A percentile compares a stretch with the other conserved stretches of the same genome.
These are phyloP conservation scores for Hydropsyche betteni DNA, from an alignment of 2,888 invertebrate genomes.

Conservation along the genomic window DNA sequence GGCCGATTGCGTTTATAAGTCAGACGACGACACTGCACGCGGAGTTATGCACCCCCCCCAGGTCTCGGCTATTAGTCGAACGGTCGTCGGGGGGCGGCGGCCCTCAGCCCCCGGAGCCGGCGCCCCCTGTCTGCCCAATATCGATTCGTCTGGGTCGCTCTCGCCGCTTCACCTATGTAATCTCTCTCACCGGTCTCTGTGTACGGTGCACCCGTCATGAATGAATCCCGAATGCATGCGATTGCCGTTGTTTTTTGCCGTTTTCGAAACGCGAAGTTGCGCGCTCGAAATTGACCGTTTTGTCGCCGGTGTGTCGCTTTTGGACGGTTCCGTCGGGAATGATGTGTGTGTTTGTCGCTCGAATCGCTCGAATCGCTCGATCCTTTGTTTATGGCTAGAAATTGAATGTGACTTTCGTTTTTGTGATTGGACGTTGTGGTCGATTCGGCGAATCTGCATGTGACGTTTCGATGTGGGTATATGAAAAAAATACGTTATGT, in stretches of 20 bases:
- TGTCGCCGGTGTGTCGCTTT: too few relatives aligned
- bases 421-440: too few relatives aligned
- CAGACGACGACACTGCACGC: neutral
- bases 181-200: conserved; percentile 25
- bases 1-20: neutral
- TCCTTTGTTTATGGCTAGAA: too few relatives aligned
- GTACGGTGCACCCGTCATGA: conserved; percentile 1
- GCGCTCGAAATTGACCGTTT: too few relatives aligned
- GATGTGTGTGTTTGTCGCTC: too few relatives aligned
- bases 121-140: conserved; percentile 47
- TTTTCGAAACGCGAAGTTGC: neutral
- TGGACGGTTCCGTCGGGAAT: too few relatives aligned
- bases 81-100: conserved; percentile 27
- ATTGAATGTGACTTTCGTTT: too few relatives aligned
- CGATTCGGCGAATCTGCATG: too few relatives aligned
- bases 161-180: conserved; percentile 36
- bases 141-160: conserved; percentile 45
- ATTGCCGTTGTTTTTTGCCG: neutral
- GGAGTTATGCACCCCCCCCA: neutral
- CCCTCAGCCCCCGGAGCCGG: conserved; percentile 32
- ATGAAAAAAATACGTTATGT: too few relatives aligned
- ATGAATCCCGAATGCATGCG: conserved; percentile 1
- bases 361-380: too few relatives aligned
- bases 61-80: neutral
- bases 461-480: too few relatives aligned